These are phyloP conservation scores for Alcedo atthis DNA, from an alignment of 2,797 vertebrate genomes.

Conservation along the genomic window DNA sequence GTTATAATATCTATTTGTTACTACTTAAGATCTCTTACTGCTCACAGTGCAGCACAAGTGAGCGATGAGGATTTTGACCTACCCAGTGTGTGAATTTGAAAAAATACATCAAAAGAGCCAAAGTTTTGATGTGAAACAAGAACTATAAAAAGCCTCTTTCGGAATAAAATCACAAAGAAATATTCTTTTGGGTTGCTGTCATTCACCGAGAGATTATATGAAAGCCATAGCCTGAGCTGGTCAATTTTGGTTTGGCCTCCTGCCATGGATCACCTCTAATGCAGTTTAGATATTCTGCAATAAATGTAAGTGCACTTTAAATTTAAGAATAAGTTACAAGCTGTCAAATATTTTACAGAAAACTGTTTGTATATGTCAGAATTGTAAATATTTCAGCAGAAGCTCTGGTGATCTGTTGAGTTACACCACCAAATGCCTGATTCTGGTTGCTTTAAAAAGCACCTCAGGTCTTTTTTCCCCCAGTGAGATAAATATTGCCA, in stretches of 20 bases:
- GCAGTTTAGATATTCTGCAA: neutral
- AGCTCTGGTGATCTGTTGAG: neutral
- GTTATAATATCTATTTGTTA: neutral
- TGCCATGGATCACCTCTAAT: constrained; percentile 8
- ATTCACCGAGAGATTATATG: neutral
- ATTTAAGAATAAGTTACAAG: constrained; percentile 22
- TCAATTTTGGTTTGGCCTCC: neutral
- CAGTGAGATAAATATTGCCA: constrained; percentile 16
- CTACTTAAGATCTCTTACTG: neutral
- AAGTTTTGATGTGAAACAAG: neutral
- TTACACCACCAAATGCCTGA: neutral
- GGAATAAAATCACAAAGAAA: neutral
- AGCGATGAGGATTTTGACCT: neutral
- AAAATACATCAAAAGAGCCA: neutral
- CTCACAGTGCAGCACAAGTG: neutral
- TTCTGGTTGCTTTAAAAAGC: constrained; percentile 38
- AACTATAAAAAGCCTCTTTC: neutral
- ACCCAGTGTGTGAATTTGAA: neutral
- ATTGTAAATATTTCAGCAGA: constrained; percentile 20
- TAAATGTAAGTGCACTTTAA: constrained; percentile 10
- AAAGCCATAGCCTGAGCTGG: neutral
- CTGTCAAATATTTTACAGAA: neutral
- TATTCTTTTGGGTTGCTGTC: neutral
- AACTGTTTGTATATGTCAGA: neutral
- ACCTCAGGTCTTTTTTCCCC: neutral